A percentile compares a stretch with the other conserved stretches of the same genome.
Conservation (phyloP, 2,888 invertebrate genomes). For the Ophion ellenae region DNA sequence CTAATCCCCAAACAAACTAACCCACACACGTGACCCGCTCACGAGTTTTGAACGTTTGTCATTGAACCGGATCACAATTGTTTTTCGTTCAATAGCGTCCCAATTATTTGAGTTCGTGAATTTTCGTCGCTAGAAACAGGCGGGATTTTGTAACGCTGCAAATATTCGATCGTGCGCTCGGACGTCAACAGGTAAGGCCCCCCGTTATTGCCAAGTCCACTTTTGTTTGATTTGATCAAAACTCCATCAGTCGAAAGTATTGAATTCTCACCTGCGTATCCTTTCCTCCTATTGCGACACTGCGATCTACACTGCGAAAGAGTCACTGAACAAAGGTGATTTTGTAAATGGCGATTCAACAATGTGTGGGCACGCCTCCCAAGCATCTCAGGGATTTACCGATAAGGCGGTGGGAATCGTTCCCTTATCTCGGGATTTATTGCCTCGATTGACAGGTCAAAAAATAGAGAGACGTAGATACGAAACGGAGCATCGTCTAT, state of each 20-base stretch:
- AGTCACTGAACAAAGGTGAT: neutral
- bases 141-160: neutral
- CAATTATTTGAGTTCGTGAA: neutral
- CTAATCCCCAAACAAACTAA: conserved; percentile 35
- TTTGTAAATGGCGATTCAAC: neutral
- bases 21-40: neutral
- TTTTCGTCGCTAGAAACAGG: neutral
- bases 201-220: neutral
- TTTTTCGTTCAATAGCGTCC: neutral
- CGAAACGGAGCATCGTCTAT: neutral
- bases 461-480: neutral
- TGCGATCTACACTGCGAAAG: neutral
- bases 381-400: neutral
- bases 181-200: neutral
- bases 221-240: neutral
- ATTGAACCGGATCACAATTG: neutral
- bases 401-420: conserved; percentile 24
- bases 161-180: neutral
- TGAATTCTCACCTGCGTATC: neutral
- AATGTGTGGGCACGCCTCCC: neutral
- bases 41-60: neutral
- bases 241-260: neutral
- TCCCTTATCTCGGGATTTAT: conserved; percentile 59
- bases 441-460: conserved; percentile 39
- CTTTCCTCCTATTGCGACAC: neutral